phyloP scores from a whole-genome alignment of 2,113 vertebrate genomes.

The Stigmatopora argus region DNA sequence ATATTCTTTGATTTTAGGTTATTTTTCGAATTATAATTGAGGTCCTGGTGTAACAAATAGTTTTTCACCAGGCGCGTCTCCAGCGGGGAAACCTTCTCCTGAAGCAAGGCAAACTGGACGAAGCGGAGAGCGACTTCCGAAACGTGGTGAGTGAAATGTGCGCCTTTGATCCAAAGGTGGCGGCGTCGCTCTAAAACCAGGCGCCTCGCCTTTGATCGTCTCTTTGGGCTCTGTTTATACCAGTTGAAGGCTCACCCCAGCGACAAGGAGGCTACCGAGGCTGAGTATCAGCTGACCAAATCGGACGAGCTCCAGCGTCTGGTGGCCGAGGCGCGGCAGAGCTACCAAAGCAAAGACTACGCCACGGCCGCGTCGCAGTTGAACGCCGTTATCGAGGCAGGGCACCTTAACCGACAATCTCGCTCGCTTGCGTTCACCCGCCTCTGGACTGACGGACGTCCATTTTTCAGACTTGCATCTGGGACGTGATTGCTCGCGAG shows the following conservation, averaged over 20 bases:
- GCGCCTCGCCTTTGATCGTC: no score
- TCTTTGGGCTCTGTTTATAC: no score
- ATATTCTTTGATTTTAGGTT: no score
- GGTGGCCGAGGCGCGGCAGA: conserved; percentile 70
- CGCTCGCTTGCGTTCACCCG: not conserved
- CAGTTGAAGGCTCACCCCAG: conserved; percentile 87
- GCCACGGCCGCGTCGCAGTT: conserved; percentile 73
- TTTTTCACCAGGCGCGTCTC: conserved; percentile 78
- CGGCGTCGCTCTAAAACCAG: conserved; percentile 39
- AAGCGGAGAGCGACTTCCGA: conserved; percentile 92
- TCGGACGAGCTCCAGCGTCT: conserved; percentile 87
- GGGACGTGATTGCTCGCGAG: conserved; percentile 88
- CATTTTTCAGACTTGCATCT: conserved; percentile 83
- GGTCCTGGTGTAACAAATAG: not conserved
- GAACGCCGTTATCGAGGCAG: conserved; percentile 84
- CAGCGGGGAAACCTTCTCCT: conserved; percentile 91
- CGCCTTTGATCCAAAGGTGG: conserved; percentile 43
- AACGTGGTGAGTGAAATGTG: conserved; percentile 80
- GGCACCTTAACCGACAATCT: conserved; percentile 19
- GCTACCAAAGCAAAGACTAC: conserved; percentile 76
- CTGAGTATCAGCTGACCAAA: conserved; percentile 80
- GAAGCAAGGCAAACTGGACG: conserved; percentile 92
- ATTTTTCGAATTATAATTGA: no score
- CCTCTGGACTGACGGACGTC: not conserved
- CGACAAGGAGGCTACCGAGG: conserved; percentile 83